These are phyloP conservation scores for Perodicticus potto DNA, from an alignment of 2,797 vertebrate species.

Conservation along the genomic window DNA sequence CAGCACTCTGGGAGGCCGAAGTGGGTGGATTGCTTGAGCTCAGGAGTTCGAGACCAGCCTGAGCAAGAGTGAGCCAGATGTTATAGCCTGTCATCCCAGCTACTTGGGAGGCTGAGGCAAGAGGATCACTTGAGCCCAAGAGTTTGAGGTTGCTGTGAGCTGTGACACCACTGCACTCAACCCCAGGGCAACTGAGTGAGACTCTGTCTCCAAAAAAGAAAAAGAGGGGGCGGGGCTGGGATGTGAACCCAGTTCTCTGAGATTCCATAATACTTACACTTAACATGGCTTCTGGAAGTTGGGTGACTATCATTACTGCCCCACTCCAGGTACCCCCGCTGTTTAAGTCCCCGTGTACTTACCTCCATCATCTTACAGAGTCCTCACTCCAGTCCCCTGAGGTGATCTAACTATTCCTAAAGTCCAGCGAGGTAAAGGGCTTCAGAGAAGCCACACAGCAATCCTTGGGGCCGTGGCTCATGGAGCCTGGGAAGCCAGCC, in stretches of 20 bases:
- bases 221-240: not conserved
- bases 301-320: not conserved
- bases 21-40: no score
- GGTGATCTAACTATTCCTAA: not conserved
- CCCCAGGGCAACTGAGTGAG: no score
- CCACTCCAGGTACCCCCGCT: not conserved
- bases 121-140: no score
- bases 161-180: no score
- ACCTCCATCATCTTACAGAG: not conserved
- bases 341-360: not conserved
- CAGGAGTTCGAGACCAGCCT: no score
- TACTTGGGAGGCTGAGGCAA: no score
- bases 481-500: not conserved
- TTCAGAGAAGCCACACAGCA: not conserved
- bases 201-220: no score
- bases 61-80: no score
- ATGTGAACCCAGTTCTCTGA: not conserved
- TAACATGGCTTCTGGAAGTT: not conserved
- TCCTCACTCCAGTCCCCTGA: not conserved
- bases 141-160: no score
- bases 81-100: no score
- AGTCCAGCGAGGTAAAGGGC: not conserved
- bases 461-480: rapidly evolving
- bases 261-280: not conserved
- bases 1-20: no score